These are phyloP conservation scores for Habroteleia sp. DNA, from an alignment of 2,888 invertebrate species.

Conservation along the genomic window DNA sequence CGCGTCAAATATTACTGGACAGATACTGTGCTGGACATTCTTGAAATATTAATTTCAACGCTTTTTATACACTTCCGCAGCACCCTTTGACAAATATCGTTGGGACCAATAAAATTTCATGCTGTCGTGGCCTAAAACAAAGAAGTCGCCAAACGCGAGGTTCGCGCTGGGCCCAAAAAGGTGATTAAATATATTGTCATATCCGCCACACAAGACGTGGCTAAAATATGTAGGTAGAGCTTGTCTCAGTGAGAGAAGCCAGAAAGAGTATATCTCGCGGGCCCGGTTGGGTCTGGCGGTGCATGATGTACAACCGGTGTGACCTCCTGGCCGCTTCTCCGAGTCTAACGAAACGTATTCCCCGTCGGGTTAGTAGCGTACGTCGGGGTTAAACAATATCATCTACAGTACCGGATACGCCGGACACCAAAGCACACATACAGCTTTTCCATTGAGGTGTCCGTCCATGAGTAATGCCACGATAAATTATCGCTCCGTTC, in stretches of 20 bases:
- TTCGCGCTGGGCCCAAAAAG: conserved; percentile 21
- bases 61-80: conserved; percentile 20
- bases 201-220: conserved; percentile 48
- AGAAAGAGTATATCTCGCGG: conserved; percentile 37
- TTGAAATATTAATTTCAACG: conserved; percentile 31
- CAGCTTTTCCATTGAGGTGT: conserved; percentile 75
- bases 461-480: conserved; percentile 77
- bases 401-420: conserved; percentile 60
- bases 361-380: conserved; percentile 66
- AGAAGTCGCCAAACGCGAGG: conserved; percentile 31
- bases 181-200: conserved; percentile 58
- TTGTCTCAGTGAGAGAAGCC: conserved; percentile 9
- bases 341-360: conserved; percentile 65
- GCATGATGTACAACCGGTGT: conserved; percentile 67
- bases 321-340: conserved; percentile 66
- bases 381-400: conserved; percentile 67
- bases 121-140: conserved; percentile 29
- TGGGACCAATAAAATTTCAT: neutral
- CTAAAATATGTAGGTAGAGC: conserved; percentile 47
- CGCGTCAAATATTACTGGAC: too few relatives aligned
- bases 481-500: conserved; percentile 74
- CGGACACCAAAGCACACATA: conserved; percentile 59
- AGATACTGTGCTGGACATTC: neutral
- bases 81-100: conserved; percentile 23
- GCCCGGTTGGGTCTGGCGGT: conserved; percentile 32